Base-by-base conservation (phyloP, 2,113 vertebrate genomes). In the Emydocephalus ijimae region DNA sequence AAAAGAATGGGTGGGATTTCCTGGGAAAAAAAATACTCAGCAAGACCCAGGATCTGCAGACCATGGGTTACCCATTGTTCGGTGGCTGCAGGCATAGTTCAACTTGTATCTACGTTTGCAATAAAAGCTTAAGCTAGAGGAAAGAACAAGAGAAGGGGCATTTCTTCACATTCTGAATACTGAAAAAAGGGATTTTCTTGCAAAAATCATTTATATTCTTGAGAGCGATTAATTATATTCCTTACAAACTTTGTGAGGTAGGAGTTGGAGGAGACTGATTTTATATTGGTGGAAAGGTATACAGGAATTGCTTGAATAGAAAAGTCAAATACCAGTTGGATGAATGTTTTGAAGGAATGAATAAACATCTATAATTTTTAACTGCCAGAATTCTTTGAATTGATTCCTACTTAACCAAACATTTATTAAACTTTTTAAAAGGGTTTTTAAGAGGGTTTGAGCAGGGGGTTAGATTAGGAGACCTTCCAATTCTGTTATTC, bases 341-440 rank as follows among this genome's bases (percentile, higher is more conserved):
- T 74, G 69, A 18, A 74, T 74, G 69, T 74, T 74, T 8, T 39
- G 15, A 18, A 74, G 5, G 2, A 18, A 74, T 9, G 26, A 48
- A 55, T 85, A 85, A 85, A 20, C 74, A 26, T 88, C 94, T 90
- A 92, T 92, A 64, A 52, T 88, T 87, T 64, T 56, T 56, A 85
- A 57, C 54, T 59, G 89, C 61, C 93, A 34, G 45, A 93, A 89
- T 2, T 1, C 0, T 2, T 21, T 86, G 26, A 91, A 92, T 94
- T 93, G 55, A 93, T 94, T 88, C 34, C 92, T 87, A 56, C 89
- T 89, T 95, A 89, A 88, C 94, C 55, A 93, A 93, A 94, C 39
- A 74, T 52, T 90, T 92, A 92, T 64, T 92, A 14, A 64, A 64
- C 26, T n/a, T 64, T 64, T 64, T n/a, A 14, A 64, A 64, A 61